Conservation (phyloP, 2,888 invertebrate species). For the Brachycybe producta region DNA sequence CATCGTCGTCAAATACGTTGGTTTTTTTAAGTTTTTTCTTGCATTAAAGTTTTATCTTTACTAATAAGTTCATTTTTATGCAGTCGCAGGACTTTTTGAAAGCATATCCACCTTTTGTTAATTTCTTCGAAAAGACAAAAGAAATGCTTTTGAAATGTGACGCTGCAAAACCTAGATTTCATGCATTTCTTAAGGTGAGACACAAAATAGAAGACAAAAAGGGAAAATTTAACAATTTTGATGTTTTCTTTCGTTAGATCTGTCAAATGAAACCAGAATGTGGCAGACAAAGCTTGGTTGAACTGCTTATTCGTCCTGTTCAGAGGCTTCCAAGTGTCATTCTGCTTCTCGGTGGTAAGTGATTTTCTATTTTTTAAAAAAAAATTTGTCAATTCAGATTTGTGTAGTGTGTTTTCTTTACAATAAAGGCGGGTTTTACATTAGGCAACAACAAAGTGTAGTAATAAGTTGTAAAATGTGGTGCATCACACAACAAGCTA, state of each 20-base stretch:
- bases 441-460: too few species aligned
- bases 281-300: conserved; percentile 86
- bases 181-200: conserved; percentile 93
- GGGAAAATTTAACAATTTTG: background rate
- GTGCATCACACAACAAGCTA: too few species aligned
- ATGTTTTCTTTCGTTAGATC: conserved; percentile 27
- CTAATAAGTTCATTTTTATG: too few species aligned
- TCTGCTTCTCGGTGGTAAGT: conserved; percentile 75
- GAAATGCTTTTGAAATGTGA: conserved; percentile 84
- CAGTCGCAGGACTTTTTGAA: conserved; percentile 71
- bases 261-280: conserved; percentile 67
- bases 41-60: too few species aligned
- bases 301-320: conserved; percentile 92
- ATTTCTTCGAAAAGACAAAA: conserved; percentile 95
- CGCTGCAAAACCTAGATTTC: conserved; percentile 85
- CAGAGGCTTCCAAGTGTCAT: conserved; percentile 94
- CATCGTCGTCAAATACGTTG: conserved; percentile 66
- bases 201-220: conserved; percentile 35
- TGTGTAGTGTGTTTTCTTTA: too few species aligned
- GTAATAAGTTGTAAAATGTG: too few species aligned
- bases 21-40: background rate
- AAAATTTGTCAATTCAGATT: background rate
- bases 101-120: conserved; percentile 95
- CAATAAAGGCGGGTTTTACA: too few species aligned
- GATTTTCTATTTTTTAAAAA: conserved; percentile 2